Evolutionary conservation across 1,140 invertebrate genomes (phyloP), one percentile per base, ranked within the genome.

Genomic region (Drosophila saltans): DNA sequence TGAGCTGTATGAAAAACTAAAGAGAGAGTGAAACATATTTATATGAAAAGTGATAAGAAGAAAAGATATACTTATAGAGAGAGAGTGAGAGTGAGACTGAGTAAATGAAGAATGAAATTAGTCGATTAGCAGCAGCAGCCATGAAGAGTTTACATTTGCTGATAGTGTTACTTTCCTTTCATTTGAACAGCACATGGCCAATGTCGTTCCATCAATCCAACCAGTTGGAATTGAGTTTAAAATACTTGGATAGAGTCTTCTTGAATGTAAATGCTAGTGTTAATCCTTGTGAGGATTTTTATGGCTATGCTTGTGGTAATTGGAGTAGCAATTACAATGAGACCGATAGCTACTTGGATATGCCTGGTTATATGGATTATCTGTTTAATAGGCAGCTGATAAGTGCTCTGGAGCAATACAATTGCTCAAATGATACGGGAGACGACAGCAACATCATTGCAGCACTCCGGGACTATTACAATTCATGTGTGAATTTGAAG

Each of bases 291-390:
- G 81, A 81, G 7, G 74, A 88, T 63, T 88, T 88, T 72, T 84
- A 84, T 62, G 69, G 64, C 30, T 88, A 65, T 65, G 81, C 83
- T 8, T 88, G 83, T 11, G 83, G 83, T 11, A 79, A 84, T 52
- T 88, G 81, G 81, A 59, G 63, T 21, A 55, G 9, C n/a, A 70
- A 84, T 33, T 80, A 84, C 33, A 40, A 61, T 6, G 52, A 65
- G 0, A 59, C 60, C 0, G 8, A 63, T 0, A 62, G 10, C 41
- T 80, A 81, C 56, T 24, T 81, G 30, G 83, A 81, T 60, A 84
- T 84, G 79, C 81, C 81, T 0, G 83, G 81, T 6, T 84, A 84
- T 40, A 75, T 88, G 81, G 81, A 84, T 39, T 66, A 84, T 39
- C 69, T 72, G 39, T 75, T 67, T 24, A 81, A 81, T 59, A 8